Base-by-base conservation (phyloP, 2,113 vertebrate genomes). In the Pollimyrus isidori region DNA sequence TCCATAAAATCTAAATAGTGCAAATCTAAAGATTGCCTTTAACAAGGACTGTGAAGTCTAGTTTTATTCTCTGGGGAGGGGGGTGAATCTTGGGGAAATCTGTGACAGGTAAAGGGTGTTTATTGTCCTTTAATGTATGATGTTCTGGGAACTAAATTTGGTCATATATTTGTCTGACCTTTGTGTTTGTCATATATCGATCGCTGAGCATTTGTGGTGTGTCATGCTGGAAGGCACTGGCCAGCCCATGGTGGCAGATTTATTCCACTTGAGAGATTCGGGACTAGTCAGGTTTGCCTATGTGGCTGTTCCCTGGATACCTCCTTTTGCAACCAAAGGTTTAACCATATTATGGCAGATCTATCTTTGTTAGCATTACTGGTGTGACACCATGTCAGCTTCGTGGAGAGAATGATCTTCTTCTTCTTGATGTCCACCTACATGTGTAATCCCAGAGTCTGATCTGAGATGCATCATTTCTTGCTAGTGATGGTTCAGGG, bases 281-380 rank as follows among this genome's bases (percentile, higher is more conserved):
- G 87, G 86, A 56, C 48, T 30, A 69, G 62, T 89, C 35, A 89
- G 35, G 73, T 89, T 90, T 85, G 87, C 88, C 46, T 53, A 82
- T 39, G 85, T 89, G 49, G 56, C 69, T 39, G 53, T 52, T 82
- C 83, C 26, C 5, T 86, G 80, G 89, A 88, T 58, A 52, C 48
- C 62, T 76, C 45, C 15, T 26, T 48, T 48, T 53, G 10, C 86
- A 13, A 21, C 89, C 2, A 15, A 76, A 80, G 69, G 62, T 3
- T 48, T 89, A 92, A 93, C 91, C 46, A 83, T 82, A 91, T 92
- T 92, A 90, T 87, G 48, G 89, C 35, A 65, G 87, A 90, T 90
- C 90, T 42, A 62, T 91, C 90, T 91, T 91, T 58, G 26, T 92
- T 92, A 91, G 69, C 83, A 46, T 48, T 7, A 42, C 87, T 73